Percentiles rank a stretch among this genome's conserved stretches.
Conservation (phyloP, 1,140 invertebrate species). For the Aphelenchoides avenae region DNA sequence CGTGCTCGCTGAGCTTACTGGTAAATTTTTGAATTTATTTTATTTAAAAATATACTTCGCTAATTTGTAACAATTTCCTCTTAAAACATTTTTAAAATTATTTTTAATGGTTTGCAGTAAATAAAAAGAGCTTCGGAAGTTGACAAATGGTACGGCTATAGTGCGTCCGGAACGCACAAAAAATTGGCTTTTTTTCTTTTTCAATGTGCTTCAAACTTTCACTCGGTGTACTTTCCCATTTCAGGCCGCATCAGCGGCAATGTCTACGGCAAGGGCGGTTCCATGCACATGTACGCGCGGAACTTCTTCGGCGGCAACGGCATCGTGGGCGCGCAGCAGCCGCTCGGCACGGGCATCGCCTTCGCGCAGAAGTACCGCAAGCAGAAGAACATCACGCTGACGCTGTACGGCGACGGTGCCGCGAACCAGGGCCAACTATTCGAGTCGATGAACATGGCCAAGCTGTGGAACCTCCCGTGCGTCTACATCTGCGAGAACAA, state of each 20-base stretch:
- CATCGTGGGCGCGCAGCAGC: conserved; percentile 95
- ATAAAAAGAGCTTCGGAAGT: no score
- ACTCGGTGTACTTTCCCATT: conserved; percentile 4
- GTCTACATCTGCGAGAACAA: conserved; percentile 98
- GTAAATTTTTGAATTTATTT: conserved; percentile 61
- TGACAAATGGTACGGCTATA: no score
- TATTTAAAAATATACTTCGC: background rate
- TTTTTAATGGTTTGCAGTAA: background rate
- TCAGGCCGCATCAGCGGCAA: conserved; percentile 69
- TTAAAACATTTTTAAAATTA: background rate
- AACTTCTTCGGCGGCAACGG: conserved; percentile 98
- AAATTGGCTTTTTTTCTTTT: background rate
- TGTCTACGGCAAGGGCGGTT: conserved; percentile 82
- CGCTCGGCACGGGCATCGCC: conserved; percentile 84
- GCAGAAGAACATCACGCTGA: conserved; percentile 75
- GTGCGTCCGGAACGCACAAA: background rate
- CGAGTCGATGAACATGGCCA: conserved; percentile 68
- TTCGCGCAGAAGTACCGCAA: conserved; percentile 82
- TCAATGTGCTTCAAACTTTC: no score
- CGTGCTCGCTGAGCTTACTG: conserved; percentile 83
- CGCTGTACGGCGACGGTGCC: conserved; percentile 92
- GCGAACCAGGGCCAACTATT: conserved; percentile 80
- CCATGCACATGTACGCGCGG: conserved; percentile 67
- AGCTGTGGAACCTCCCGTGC: conserved; percentile 82
- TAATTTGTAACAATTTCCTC: background rate